Base-by-base conservation (phyloP, 2,888 invertebrate species). In the Caenorhabditis wallacei region DNA sequence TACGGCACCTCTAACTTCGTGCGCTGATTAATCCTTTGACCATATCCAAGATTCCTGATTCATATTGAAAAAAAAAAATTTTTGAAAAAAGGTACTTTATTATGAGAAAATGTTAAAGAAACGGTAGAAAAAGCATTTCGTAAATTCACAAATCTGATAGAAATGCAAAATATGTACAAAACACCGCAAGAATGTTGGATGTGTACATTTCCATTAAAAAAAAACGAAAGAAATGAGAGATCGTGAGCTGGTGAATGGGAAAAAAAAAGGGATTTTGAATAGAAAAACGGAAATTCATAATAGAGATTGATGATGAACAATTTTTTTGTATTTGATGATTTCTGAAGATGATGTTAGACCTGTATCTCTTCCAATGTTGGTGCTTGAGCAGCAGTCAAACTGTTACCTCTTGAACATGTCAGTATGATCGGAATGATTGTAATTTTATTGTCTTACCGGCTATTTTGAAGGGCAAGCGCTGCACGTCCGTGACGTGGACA, bases 401-500 rank as follows among this genome's bases (percentile, higher is more conserved):
- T 84, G 81, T 84, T 84, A 56, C 85, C 86, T 56, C 87, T 75
- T 72, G 78, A 80, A 83, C 46, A 51, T 64, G 53, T 56, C 57
- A 74, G 56, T 80, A 66, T 70, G 30, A 66, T 22, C 18, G 10
- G 16, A 30, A 56, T 1, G 11, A 53, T 30, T 35, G 61, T 56
- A 56, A 24, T 37, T 26, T 18, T 10, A 46, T 7, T 11, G 0
- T 61, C 57, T 84, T 75, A 82, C 81, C 84, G 75, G 64, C 72
- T 76, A 30, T 80, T 80, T 26, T 84, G 87, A 26, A 82, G 78
- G 30, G 86, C 86, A 66, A 86, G 66, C 16, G 90, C 90, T 11
- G 88, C 88, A 18, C 90, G 70, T 61, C 90, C 90, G 72, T 91
- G 91, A 46, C 91, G 78, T 8, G 92, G 92, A 81, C 92, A 92